A percentile compares a stretch with the other conserved stretches of the same genome.
Conservation (phyloP, 2,888 invertebrate species). For the Ditula angustiorana region DNA sequence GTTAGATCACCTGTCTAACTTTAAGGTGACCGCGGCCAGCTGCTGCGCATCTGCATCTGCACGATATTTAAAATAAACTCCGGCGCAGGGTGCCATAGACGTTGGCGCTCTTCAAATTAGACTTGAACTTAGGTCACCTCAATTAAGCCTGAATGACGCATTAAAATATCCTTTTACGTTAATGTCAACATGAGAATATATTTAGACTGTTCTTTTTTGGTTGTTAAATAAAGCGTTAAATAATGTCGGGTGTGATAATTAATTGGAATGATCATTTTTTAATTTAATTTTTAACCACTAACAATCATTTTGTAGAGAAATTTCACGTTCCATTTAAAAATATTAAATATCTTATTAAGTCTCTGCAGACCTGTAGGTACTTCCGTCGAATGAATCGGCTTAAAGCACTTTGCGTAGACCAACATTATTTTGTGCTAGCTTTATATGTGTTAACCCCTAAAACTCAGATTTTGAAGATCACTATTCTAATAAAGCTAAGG, state of each 20-base stretch:
- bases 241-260: no score
- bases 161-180: no score
- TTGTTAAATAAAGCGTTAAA: no score
- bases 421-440: not conserved
- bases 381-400: not conserved
- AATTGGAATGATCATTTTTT: no score
- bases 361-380: not conserved
- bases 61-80: constrained; percentile 39
- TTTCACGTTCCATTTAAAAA: no score
- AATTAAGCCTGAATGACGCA: constrained; percentile 31
- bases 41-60: constrained; percentile 63
- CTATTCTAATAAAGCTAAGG: not conserved
- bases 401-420: no score
- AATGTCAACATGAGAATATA: no score
- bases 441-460: no score
- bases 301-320: no score
- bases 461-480: not conserved
- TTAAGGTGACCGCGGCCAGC: constrained; percentile 50
- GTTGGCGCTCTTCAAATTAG: constrained; percentile 25
- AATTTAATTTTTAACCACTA: no score
- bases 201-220: no score
- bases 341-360: not conserved
- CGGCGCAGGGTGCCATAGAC: constrained; percentile 19
- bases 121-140: constrained; percentile 39
- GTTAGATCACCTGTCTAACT: constrained; percentile 81